Evolutionary conservation across 2,888 invertebrate species (phyloP), one percentile per base, ranked within the genome.

Genomic region (Euzetes globulus): DNA sequence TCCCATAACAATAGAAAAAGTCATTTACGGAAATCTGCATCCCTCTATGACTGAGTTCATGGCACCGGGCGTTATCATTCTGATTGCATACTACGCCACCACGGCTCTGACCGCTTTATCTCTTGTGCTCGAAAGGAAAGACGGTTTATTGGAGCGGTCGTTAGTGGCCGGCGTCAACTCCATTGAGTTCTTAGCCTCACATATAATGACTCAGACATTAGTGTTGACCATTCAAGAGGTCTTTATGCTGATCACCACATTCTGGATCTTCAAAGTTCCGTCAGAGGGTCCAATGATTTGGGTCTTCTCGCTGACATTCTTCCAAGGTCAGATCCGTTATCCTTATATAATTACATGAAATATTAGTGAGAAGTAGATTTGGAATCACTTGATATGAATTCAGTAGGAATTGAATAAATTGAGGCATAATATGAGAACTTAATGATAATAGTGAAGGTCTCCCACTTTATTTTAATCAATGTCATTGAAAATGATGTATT

Each of bases 41-140:
- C 94, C 92, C 84, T 95, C 94, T 84, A 95, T 95, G 77, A 78
- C 78, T 6, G 77, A 79, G 37, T 75, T 71, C 41, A 95, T 96
- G 76, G 95, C 95, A 17, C 95, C 95, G 60, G 95, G 95, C 78
- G 93, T 96, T 77, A 94, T 95, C 80, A 85, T 95, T 79, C 94
- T 94, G 58, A 94, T 95, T 83, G 94, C 94, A 2, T 96, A 94
- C 87, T 95, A 95, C 87, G 87, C 96, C 86, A 94, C 96, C 72
- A 94, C 94, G 13, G 96, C 95, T 0, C 84, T 96, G 77, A 96
- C 96, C 3, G 94, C 95, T 0, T 91, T 95, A 0, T 92, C 92
- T 1, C 86, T 94, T 78, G 92, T 94, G 79, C 91, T 92, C 80
- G 94, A 94, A 82, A 87, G 93, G 79, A 93, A 91, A 86, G 94